phyloP scores from a whole-genome alignment of 2,888 invertebrate genomes.

The Drosophila melanosoma region DNA sequence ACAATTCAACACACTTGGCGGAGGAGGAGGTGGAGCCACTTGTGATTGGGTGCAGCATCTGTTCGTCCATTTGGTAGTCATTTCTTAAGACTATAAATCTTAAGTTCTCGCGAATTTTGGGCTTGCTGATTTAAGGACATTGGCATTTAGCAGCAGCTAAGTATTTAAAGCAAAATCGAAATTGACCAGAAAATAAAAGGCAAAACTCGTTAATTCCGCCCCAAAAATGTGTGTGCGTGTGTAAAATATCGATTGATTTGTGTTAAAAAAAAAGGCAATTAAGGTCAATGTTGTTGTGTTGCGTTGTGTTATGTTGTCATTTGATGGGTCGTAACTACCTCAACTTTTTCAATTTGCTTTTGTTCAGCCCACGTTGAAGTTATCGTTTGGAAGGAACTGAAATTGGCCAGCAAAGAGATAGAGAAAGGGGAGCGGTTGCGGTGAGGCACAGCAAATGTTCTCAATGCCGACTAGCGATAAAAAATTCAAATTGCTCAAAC shows the following conservation, averaged over 20 bases:
- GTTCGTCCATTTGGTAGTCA: slow-evolving; percentile 45
- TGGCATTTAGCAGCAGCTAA: slow-evolving; percentile 22
- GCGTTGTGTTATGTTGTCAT: slow-evolving; percentile 32
- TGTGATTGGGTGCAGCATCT: slow-evolving; percentile 9
- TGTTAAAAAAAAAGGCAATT: slow-evolving; percentile 51
- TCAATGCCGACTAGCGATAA: slow-evolving; percentile 56
- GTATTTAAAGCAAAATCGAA: slow-evolving; percentile 48
- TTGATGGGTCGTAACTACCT: slow-evolving; percentile 60
- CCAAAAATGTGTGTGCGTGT: slow-evolving; percentile 25
- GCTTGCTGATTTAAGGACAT: slow-evolving; percentile 33
- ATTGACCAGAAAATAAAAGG: slow-evolving; percentile 2
- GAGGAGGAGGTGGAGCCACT: not conserved
- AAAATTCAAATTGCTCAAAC: slow-evolving; percentile 72
- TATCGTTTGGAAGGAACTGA: slow-evolving; percentile 68
- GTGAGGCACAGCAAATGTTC: slow-evolving; percentile 19
- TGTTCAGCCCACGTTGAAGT: slow-evolving; percentile 45
- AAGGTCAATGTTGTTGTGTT: slow-evolving; percentile 59
- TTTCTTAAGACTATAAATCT: slow-evolving; percentile 71
- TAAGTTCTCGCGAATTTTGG: slow-evolving; percentile 44
- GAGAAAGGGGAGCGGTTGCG: not conserved
- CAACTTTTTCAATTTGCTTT: slow-evolving; percentile 74
- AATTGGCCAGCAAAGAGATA: slow-evolving; percentile 32
- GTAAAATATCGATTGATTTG: slow-evolving; percentile 62
- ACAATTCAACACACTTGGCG: slow-evolving; percentile 24
- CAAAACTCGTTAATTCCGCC: slow-evolving; percentile 30